Base-by-base conservation (phyloP, 1,140 invertebrate species). In the Orius insidiosus region DNA sequence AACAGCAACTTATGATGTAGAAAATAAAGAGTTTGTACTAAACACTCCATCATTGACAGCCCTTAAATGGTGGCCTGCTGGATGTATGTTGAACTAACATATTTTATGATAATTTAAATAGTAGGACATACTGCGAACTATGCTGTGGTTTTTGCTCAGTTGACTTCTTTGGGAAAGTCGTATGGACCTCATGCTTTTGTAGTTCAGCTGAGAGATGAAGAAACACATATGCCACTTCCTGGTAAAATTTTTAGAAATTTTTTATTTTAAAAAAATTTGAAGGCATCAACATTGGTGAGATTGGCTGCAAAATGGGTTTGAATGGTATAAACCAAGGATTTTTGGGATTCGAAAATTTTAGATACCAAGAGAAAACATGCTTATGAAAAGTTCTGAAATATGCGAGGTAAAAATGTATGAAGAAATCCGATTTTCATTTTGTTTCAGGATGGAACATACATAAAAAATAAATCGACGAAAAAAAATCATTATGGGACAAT, bases 21-120 rank as follows among this genome's bases (percentile, higher is more conserved):
- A 63, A 36, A 86, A 77, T 1, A 65, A 89, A 58, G 85, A 93
- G 66, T 94, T 95, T 63, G 63, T 94, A 35, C 63, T 96, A 3
- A 73, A 95, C 59, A 80, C 83, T 47, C 90, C 89, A 0, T 85
- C 79, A 11, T 61, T 92, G 8, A 87, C 84, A 1, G 75, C 88
- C 0, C 87, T 85, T 55, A 94, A 95, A 66, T 95, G 86, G 84
- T 93, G 87, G 87, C 86, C 87, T 30, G 87, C 86, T 48, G 81
- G 82, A 61, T 71, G 85, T 92, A 63, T 77, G 81, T 33, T 4
- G 10, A 3, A 40, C 9, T 4, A 13, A 11, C 3, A 13, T 45
- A 34, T 36, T 11, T 11, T 33, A 3, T 34, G 5, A 8, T 43
- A 31, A n/a, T 44, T 24, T 57, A 71, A 66, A 16, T 56, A 90